These are phyloP conservation scores for Drosophila niveifrons DNA, from an alignment of 2,888 invertebrate species.

Conservation along the genomic window DNA sequence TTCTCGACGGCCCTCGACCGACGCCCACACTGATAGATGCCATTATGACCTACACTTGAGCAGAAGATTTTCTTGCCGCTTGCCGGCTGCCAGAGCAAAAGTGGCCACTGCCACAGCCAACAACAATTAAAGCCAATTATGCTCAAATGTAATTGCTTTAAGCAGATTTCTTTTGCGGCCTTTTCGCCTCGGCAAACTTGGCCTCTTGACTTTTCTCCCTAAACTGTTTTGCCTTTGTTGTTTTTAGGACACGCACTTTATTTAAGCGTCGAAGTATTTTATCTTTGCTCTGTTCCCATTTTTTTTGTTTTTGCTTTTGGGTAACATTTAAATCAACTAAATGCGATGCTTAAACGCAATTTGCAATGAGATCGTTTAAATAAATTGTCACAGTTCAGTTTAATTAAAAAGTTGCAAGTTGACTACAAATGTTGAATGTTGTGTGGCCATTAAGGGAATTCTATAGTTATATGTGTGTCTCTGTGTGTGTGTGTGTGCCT, in stretches of 20 bases:
- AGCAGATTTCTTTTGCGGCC: conserved; percentile 66
- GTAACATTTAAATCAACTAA: conserved; percentile 59
- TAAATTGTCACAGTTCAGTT: conserved; percentile 76
- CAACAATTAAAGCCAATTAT: conserved; percentile 84
- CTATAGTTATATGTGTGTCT: neutral
- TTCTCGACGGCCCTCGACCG: conserved; percentile 52
- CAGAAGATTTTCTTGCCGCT: conserved; percentile 60
- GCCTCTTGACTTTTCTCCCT: conserved; percentile 26
- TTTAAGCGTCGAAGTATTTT: conserved; percentile 1
- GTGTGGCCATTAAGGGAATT: conserved; percentile 18
- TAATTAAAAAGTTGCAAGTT: conserved; percentile 74
- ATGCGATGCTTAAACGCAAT: conserved; percentile 58
- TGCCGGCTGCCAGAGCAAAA: conserved; percentile 47
- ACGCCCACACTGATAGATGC: conserved; percentile 80
- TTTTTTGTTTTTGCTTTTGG: conserved; percentile 13
- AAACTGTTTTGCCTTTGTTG: conserved; percentile 10
- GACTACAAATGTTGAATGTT: conserved; percentile 3
- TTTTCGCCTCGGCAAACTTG: conserved; percentile 30
- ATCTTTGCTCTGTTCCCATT: neutral
- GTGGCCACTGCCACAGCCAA: conserved; percentile 51
- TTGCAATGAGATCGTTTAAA: conserved; percentile 68
- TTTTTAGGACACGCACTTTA: conserved; percentile 14
- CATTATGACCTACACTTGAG: conserved; percentile 80
- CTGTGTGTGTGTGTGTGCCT: conserved; percentile 40
- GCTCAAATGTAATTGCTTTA: conserved; percentile 83